Evolutionary conservation across 2,113 vertebrate species (phyloP), one percentile per base, ranked within the genome.

Genomic region (Phrynosoma platyrhinos): DNA sequence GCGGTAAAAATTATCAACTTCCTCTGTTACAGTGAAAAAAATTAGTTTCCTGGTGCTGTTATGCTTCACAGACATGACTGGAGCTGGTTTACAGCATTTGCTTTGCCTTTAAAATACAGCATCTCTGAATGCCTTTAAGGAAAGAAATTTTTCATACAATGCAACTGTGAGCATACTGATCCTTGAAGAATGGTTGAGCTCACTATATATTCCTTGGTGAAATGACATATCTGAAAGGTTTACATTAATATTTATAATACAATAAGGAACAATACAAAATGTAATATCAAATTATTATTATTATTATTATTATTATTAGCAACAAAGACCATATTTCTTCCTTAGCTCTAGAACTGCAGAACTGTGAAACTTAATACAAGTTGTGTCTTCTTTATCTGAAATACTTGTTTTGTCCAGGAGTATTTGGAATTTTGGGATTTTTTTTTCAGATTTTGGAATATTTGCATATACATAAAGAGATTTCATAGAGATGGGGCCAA

Each of bases 91-190:
- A 87, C 84, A 27, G 2, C 69, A 5, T n/a, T 85, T 71, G 69
- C 83, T 58, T 64, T 64, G 75, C 58, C 0, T 0, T 14, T 52
- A 82, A 79, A 0, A 0, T 25, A 9, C 30, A 66, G 3, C 52
- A 2, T 42, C 12, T 87, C 72, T 55, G 76, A 10, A 16, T 62
- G 9, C 0, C 2, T 12, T 79, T n/a, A 79, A 30, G 82, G 47
- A 71, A 6, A 1, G 0, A 78, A 47, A 40, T 84, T 80, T 36
- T 86, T 62, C 79, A 68, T 42, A 47, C 14, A 83, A 52, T 69
- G 64, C 18, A 40, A 52, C 40, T 71, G 25, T 42, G 30, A 66
- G 16, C 7, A 47, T 77, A 42, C 68, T 30, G 40, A 40, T 21
- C 75, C 40, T 77, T 25, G 75, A 42, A 40, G 40, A 23, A 77